A percentile compares a stretch with the other conserved stretches of the same genome.
Conservation (phyloP, 2,888 invertebrate genomes). For the Brenthis daphne region DNA sequence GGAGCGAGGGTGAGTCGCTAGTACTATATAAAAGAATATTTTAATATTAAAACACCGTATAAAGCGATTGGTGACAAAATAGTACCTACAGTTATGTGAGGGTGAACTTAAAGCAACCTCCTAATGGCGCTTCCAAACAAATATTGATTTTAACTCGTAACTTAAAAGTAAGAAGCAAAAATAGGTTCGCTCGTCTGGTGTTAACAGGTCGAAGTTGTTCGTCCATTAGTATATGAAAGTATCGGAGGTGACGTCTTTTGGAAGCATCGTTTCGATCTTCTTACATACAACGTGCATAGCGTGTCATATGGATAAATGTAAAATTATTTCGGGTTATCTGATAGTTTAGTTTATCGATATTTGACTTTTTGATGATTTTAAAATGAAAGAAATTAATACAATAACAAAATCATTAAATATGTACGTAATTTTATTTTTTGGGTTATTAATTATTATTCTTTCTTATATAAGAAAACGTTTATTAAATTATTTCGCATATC, state of each 20-base stretch:
- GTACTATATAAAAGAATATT: too few species aligned
- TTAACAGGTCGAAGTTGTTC: conserved; percentile 21
- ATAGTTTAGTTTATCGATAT: not conserved
- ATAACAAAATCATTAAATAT: too few species aligned
- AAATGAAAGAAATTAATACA: not conserved
- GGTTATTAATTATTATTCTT: too few species aligned
- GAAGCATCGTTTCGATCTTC: conserved; percentile 15
- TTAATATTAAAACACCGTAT: too few species aligned
- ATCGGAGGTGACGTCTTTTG: conserved; percentile 20
- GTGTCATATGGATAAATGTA: not conserved
- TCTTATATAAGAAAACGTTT: too few species aligned
- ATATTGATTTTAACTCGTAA: conserved; percentile 2
- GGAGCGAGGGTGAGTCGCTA: too few species aligned
- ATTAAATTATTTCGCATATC: too few species aligned
- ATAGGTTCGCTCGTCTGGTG: conserved; percentile 10
- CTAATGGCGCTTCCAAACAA: not conserved
- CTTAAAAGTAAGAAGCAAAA: conserved; percentile 4
- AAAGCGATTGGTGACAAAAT: too few species aligned
- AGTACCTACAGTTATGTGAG: not conserved
- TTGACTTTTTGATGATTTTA: not conserved
- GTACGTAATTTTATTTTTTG: too few species aligned
- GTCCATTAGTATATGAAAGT: conserved; percentile 31
- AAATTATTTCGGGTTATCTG: not conserved
- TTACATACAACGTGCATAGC: conserved; percentile 1
- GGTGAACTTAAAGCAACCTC: not conserved